Base-by-base conservation (phyloP, 2,888 invertebrate species). In the Andrena camellia region DNA sequence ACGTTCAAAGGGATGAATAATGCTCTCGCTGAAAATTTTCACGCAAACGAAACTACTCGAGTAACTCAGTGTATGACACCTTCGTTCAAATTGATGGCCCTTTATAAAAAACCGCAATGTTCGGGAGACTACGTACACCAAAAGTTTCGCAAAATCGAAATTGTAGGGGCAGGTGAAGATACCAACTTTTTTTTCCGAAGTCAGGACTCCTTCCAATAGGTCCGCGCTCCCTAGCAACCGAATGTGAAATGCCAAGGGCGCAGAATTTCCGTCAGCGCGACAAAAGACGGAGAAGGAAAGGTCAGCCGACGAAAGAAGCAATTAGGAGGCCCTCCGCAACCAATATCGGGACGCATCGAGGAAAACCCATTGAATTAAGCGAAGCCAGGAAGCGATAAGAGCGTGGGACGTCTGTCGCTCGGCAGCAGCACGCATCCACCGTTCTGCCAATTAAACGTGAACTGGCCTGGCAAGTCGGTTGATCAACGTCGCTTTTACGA, bases 401-500 rank as follows among this genome's bases (percentile, higher is more conserved):
- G 10, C 69, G 59, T 7, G 8, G 2, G n/a, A 29, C 1, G 33
- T 33, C 13, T 33, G 35, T 23, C 10, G 20, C 5, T 0, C 17
- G 48, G 23, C 6, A 23, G 77, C 57, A 66, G 68, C 57, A 66
- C 66, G 50, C 48, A 33, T 42, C 71, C 60, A 50, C 63, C 64
- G 62, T 48, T 63, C 2, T 59, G 31, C 48, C 52, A 76, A 84
- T 78, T 83, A 86, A 86, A 83, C 62, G 74, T 23, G 26, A 70
- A 6, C 50, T 57, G 66, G 67, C 48, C 57, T 48, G 4, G 20
- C 35, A 13, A 7, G 66, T 31, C 35, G 52, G 52, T 52, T 71
- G 83, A 68, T 70, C 76, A 63, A 42, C 50, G 73, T 64, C 67
- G 76, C 74, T 78, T 85, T 87, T 78, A 74, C 78, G 80, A 85